Base-by-base conservation (phyloP, 2,888 invertebrate genomes). In the Chymomyza amoena region DNA sequence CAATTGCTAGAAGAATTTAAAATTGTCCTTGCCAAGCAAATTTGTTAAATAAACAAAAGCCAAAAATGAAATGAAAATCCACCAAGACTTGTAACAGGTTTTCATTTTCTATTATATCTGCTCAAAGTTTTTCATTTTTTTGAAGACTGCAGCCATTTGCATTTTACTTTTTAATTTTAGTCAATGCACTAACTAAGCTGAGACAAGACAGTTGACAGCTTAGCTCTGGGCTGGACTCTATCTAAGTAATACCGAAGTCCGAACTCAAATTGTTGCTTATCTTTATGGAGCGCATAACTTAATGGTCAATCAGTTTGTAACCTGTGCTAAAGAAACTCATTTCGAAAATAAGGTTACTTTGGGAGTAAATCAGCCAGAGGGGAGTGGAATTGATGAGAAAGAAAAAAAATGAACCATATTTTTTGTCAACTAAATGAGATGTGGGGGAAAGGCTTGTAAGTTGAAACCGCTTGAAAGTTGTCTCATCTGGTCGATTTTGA, bases 1-100 rank as follows among this genome's bases (percentile, higher is more conserved):
- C 85, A 85, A 83, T 85, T 83, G 80, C 79, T 79, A 75, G 72
- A 85, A 85, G 81, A 83, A 83, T 83, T 85, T 85, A 76, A 83
- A 85, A 85, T 83, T 85, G 83, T 83, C 85, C 85, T 84, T 84
- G 76, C 72, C 70, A 56, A 67, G 65, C 73, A 61, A 83, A 83
- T 83, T 83, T 83, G 83, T 83, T 83, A 83, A 83, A 79, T 83
- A 83, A 85, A 85, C 83, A 83, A 25, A 69, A 69, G 64, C 45
- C 59, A 66, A 68, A 67, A 67, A 59, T 74, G 61, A 73, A 78
- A 65, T 32, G 15, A 10, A 28, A 54, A 51, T 18, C 57, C 4
- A 1, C 25, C 54, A 73, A 67, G 70, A 59, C 72, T 72, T 68
- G 28, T 60, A 60, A 60, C 32, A 60, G 32, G 28, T 60, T 60